Percentiles rank a stretch among this genome's conserved stretches.
Evolutionary conservation across 2,797 vertebrate genomes (phyloP).

Genomic region (Heliangelus exortis): DNA sequence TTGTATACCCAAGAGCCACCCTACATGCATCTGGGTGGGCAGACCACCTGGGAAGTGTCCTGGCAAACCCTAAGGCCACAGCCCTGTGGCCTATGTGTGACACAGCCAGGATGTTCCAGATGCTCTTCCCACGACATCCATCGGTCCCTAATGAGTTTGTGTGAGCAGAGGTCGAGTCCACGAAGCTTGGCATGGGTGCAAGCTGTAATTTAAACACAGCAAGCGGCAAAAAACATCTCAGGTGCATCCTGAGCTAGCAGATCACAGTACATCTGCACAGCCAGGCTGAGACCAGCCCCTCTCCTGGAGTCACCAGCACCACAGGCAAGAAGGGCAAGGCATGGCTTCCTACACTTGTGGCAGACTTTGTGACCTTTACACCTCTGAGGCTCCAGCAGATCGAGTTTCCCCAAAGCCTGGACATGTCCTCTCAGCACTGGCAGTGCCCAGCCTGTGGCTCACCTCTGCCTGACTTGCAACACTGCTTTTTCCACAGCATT

Average conservation of each 20-base stretch:
- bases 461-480: conserved; percentile 61
- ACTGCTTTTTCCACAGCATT: conserved; percentile 19
- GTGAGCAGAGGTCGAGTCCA: not conserved
- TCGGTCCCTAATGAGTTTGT: not conserved
- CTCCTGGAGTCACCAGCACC: not conserved
- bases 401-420: not conserved
- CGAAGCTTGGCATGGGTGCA: not conserved
- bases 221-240: not conserved
- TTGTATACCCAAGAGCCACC: not conserved
- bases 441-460: fast-evolving
- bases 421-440: not conserved
- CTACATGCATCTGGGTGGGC: not conserved
- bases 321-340: not conserved
- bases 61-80: not conserved
- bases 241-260: not conserved
- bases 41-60: fast-evolving
- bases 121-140: not conserved
- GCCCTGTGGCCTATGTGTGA: not conserved
- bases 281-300: not conserved
- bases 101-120: not conserved
- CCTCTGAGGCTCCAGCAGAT: not conserved
- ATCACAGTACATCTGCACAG: not conserved
- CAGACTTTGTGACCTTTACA: not conserved
- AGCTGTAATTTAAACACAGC: not conserved
- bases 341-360: not conserved